A percentile compares a stretch with the other conserved stretches of the same genome.
These are phyloP conservation scores for Epizoanthus fatuus DNA, from an alignment of 92 coral and sea anemone species.

Conservation along the genomic window DNA sequence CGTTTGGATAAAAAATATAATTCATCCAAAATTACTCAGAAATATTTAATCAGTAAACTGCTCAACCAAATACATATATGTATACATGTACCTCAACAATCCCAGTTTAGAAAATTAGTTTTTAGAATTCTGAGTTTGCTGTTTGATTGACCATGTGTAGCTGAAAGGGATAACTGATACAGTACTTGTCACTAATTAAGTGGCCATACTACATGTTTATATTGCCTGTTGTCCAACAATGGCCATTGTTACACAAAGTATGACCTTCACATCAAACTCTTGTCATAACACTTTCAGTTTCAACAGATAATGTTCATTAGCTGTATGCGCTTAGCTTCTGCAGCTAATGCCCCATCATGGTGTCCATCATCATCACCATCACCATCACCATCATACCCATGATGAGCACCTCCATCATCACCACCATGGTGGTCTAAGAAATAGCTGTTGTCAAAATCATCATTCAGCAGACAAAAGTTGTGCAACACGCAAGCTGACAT, in stretches of 20 bases:
- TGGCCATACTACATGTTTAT: slow-evolving; percentile 17
- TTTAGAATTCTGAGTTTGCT: slow-evolving; percentile 7
- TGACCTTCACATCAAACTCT: slow-evolving; percentile 12
- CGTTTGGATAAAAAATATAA: background rate
- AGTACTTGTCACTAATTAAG: slow-evolving; percentile 1
- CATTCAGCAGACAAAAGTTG: slow-evolving; percentile 64
- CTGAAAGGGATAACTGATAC: slow-evolving; percentile 22
- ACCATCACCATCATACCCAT: slow-evolving; percentile 14
- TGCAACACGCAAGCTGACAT: slow-evolving; percentile 68
- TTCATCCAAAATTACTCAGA: slow-evolving; percentile 9
- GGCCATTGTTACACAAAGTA: slow-evolving; percentile 14
- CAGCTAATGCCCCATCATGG: slow-evolving; percentile 55
- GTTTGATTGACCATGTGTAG: slow-evolving; percentile 20
- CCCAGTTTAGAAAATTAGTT: slow-evolving; percentile 1
- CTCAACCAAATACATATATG: slow-evolving; percentile 8
- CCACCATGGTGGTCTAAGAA: slow-evolving; percentile 39
- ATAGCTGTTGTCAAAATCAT: slow-evolving; percentile 73
- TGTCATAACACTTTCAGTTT: slow-evolving; percentile 3
- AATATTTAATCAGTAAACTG: slow-evolving; percentile 5
- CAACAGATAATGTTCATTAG: slow-evolving; percentile 53
- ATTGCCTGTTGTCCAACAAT: slow-evolving; percentile 13
- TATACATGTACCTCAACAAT: background rate
- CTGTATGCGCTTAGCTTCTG: slow-evolving; percentile 47
- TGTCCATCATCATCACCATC: slow-evolving; percentile 31
- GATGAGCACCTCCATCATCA: slow-evolving; percentile 43